These are phyloP conservation scores for Melanotaenia boesemani DNA, from an alignment of 2,797 vertebrate genomes.

Conservation along the genomic window DNA sequence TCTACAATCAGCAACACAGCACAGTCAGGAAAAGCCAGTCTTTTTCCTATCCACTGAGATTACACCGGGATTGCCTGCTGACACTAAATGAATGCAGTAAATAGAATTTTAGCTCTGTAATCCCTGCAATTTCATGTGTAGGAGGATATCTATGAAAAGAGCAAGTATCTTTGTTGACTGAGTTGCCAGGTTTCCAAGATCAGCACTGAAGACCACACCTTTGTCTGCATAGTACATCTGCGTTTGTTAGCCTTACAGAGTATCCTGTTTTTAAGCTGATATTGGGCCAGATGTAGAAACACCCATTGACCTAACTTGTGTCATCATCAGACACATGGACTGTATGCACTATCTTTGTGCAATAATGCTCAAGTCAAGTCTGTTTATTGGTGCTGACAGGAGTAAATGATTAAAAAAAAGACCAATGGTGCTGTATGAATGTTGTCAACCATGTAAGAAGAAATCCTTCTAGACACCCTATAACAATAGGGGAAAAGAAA, in stretches of 20 bases:
- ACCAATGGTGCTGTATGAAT: neutral
- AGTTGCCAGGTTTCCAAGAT: slow-evolving; percentile 73
- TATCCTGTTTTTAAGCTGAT: slow-evolving; percentile 65
- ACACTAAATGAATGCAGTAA: slow-evolving; percentile 45
- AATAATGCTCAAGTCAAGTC: neutral
- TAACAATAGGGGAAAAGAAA: neutral
- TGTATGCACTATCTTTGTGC: neutral
- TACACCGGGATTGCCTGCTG: slow-evolving; percentile 43
- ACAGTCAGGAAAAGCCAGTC: slow-evolving; percentile 45
- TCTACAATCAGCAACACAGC: slow-evolving; percentile 34
- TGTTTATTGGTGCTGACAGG: neutral
- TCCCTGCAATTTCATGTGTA: slow-evolving; percentile 51
- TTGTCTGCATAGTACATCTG: slow-evolving; percentile 71
- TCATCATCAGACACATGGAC: slow-evolving; percentile 16
- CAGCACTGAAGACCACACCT: slow-evolving; percentile 72
- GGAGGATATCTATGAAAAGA: slow-evolving; percentile 62
- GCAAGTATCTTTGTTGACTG: slow-evolving; percentile 70
- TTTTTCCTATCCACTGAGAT: slow-evolving; percentile 51
- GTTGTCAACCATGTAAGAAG: neutral
- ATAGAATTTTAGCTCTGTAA: slow-evolving; percentile 29
- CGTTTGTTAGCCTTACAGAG: slow-evolving; percentile 52
- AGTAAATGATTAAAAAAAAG: neutral
- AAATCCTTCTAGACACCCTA: neutral
- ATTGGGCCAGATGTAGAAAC: slow-evolving; percentile 50
- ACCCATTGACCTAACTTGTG: slow-evolving; percentile 44